A percentile compares a stretch with the other conserved stretches of the same genome.
Evolutionary conservation across 1,140 invertebrate species (phyloP).

Genomic region (Oedothorax gibbosus): DNA sequence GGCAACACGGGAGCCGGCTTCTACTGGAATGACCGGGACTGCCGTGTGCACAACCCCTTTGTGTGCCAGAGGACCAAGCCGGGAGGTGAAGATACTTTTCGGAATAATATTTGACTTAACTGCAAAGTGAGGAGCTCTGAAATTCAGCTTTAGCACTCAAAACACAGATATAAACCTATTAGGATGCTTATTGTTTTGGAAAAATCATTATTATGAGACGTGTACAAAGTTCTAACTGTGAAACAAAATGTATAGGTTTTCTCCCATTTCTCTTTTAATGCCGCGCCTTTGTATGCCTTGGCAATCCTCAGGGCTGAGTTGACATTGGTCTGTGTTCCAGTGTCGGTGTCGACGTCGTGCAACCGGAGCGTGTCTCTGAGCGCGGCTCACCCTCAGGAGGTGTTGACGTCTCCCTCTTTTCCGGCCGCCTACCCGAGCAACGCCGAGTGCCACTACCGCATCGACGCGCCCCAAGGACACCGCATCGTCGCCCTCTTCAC

Average conservation of each 20-base stretch:
- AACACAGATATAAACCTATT: neutral
- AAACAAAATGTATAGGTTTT: neutral
- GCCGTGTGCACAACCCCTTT: slow-evolving; percentile 77
- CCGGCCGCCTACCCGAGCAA: slow-evolving; percentile 79
- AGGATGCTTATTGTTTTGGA: neutral
- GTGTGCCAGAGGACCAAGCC: slow-evolving; percentile 76
- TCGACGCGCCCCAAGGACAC: slow-evolving; percentile 74
- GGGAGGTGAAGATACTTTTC: slow-evolving; percentile 70
- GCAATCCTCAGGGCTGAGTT: no score
- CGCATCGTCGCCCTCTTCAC: slow-evolving; percentile 77
- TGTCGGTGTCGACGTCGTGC: slow-evolving; percentile 69
- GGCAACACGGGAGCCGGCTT: slow-evolving; percentile 67
- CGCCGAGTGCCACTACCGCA: slow-evolving; percentile 74
- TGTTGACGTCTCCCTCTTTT: slow-evolving; percentile 77
- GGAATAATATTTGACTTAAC: no score
- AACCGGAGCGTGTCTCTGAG: slow-evolving; percentile 75
- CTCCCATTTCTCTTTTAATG: no score
- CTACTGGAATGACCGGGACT: slow-evolving; percentile 84
- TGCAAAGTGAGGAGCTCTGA: no score
- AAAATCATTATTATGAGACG: neutral
- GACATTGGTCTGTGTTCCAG: no score
- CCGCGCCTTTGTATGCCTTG: no score
- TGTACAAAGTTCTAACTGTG: neutral
- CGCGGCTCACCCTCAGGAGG: slow-evolving; percentile 72
- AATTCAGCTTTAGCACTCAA: neutral